Conservation (phyloP, 2,797 vertebrate genomes). For the Cottoperca gobio region DNA sequence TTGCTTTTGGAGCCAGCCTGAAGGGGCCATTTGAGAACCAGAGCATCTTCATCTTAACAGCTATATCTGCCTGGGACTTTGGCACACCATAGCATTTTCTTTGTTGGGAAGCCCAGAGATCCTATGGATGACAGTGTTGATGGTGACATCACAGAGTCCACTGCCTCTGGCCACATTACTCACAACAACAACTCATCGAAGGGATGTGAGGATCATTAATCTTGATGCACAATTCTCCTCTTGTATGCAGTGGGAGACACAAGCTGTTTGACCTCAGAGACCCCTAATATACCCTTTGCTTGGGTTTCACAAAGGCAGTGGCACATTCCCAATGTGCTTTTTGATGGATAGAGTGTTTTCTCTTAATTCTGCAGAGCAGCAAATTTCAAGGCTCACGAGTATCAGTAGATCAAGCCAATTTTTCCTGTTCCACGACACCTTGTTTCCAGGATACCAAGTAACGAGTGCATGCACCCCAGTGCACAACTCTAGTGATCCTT, state of each 20-base stretch:
- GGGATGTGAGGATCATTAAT: constrained; percentile 59
- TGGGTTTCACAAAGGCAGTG: constrained; percentile 33
- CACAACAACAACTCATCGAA: constrained; percentile 25
- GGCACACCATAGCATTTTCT: constrained; percentile 23
- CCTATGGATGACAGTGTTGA: constrained; percentile 12
- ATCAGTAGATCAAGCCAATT: constrained; percentile 55
- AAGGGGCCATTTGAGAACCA: too few relatives aligned
- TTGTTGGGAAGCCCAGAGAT: constrained; percentile 16
- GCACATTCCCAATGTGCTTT: constrained; percentile 44
- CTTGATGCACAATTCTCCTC: constrained; percentile 29
- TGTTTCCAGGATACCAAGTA: constrained; percentile 45
- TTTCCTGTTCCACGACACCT: constrained; percentile 41
- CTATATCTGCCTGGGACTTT: constrained; percentile 3
- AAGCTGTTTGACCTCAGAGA: constrained; percentile 45
- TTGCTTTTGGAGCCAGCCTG: too few relatives aligned
- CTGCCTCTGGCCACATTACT: constrained; percentile 25
- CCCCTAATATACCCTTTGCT: constrained; percentile 41
- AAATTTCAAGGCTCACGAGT: constrained; percentile 47
- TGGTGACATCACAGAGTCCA: constrained; percentile 6
- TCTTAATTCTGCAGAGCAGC: constrained; percentile 51
- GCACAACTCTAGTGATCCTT: constrained; percentile 46
- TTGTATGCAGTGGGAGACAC: constrained; percentile 19
- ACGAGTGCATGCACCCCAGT: constrained; percentile 25
- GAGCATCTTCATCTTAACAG: constrained; percentile 14
- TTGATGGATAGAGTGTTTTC: constrained; percentile 54